phyloP scores from a whole-genome alignment of 2,113 vertebrate species.

The Cyrtonyx montezumae region DNA sequence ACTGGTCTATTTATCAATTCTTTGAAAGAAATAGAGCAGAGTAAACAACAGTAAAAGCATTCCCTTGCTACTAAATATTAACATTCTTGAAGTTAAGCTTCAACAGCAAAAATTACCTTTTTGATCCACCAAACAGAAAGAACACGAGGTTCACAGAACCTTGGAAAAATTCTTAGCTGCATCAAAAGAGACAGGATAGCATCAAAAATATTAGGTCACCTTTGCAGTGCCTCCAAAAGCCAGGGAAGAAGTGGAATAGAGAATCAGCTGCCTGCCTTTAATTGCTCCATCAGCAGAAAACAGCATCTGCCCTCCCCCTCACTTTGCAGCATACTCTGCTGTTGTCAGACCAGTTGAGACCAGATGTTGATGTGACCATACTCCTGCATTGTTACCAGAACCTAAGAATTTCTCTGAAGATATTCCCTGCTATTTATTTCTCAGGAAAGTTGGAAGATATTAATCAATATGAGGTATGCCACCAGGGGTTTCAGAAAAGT shows the following conservation, averaged over 20 bases:
- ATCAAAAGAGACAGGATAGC: neutral
- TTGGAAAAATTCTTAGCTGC: neutral
- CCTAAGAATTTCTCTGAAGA: neutral
- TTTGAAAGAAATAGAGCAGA: neutral
- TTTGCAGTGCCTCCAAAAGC: neutral
- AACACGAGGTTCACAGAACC: neutral
- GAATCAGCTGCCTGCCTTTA: neutral
- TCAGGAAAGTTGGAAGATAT: neutral
- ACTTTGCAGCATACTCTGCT: accelerated
- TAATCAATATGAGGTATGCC: neutral
- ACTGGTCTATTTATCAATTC: neutral
- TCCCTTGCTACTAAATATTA: neutral
- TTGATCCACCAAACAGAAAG: neutral
- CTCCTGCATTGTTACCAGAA: neutral
- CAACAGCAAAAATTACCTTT: neutral
- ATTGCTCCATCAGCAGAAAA: neutral
- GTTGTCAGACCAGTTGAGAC: neutral
- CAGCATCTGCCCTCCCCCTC: neutral
- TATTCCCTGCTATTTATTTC: neutral
- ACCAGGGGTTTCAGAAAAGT: neutral
- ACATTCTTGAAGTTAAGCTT: neutral
- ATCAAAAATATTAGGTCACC: neutral
- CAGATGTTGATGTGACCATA: neutral
- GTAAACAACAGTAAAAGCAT: neutral
- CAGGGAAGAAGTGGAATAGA: neutral